Percentiles rank a stretch among this genome's conserved stretches.
These are phyloP conservation scores for Spinus olivaceus DNA, from an alignment of 2,797 vertebrate genomes.

Conservation along the genomic window DNA sequence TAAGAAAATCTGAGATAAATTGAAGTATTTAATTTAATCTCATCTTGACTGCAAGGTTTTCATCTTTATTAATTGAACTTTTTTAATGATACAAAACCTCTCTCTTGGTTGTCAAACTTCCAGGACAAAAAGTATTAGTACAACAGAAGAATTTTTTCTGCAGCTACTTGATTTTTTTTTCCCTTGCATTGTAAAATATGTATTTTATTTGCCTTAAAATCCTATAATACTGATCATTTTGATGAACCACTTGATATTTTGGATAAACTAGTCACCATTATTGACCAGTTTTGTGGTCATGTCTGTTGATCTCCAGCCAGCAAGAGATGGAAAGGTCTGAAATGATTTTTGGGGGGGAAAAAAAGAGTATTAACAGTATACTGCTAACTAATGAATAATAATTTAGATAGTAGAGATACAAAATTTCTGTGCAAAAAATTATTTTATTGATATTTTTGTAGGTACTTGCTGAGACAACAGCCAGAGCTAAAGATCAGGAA, in stretches of 20 bases:
- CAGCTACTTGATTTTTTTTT: neutral
- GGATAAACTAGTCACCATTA: neutral
- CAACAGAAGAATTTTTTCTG: neutral
- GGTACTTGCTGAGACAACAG: neutral
- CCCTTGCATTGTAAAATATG: neutral
- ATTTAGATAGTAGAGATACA: neutral
- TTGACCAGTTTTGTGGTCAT: neutral
- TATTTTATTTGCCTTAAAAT: neutral
- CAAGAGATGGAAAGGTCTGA: neutral
- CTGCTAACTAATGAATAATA: neutral
- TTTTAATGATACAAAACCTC: neutral
- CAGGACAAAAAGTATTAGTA: neutral
- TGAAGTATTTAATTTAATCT: neutral
- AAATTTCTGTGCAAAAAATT: neutral
- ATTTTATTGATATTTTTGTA: neutral
- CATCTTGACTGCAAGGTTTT: neutral
- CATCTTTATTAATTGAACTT: neutral
- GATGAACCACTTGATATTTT: neutral
- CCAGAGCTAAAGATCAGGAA: neutral
- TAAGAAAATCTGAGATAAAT: constrained; percentile 8
- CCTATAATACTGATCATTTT: neutral
- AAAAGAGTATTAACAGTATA: neutral
- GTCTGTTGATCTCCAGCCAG: neutral
- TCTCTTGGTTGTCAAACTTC: neutral
- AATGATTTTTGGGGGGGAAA: accelerated